Evolutionary conservation across 2,888 invertebrate species (phyloP).

Genomic region (Caenorhabditis parvicauda): DNA sequence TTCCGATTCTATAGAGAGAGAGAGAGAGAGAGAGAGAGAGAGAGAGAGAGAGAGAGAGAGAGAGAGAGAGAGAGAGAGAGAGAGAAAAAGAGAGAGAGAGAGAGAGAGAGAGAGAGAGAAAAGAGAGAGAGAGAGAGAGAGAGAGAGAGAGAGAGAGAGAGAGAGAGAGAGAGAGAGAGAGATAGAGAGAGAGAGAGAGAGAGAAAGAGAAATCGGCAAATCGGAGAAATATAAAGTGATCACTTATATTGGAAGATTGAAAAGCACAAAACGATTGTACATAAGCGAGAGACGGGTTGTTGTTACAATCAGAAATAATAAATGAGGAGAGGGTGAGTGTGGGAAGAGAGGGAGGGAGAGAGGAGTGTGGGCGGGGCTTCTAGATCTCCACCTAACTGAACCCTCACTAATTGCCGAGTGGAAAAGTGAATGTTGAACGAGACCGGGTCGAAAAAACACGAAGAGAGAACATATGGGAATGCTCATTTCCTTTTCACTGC

Average conservation of each 20-base stretch:
- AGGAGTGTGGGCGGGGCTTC: slow-evolving; percentile 1
- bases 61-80: slow-evolving; percentile 1
- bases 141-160: background rate
- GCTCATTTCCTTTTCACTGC: too few relatives aligned
- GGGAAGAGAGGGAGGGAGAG: background rate
- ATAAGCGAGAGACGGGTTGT: background rate
- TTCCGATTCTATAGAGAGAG: background rate
- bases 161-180: background rate
- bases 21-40: background rate
- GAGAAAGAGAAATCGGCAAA: slow-evolving; percentile 6
- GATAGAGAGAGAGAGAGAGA: background rate
- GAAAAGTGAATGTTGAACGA: too few relatives aligned
- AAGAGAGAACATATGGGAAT: too few relatives aligned
- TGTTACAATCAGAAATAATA: background rate
- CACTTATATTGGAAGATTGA: background rate
- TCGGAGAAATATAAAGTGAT: background rate
- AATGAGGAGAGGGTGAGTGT: background rate
- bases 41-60: background rate
- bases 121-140: background rate
- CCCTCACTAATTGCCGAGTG: too few relatives aligned
- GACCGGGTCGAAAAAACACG: too few relatives aligned
- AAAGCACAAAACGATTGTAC: background rate
- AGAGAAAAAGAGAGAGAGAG: background rate
- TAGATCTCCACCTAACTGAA: too few relatives aligned
- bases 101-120: background rate